Percentiles rank a stretch among this genome's conserved stretches.
Conservation (phyloP, 2,113 vertebrate species). For the Gnathonemus echidnorhynchus region DNA sequence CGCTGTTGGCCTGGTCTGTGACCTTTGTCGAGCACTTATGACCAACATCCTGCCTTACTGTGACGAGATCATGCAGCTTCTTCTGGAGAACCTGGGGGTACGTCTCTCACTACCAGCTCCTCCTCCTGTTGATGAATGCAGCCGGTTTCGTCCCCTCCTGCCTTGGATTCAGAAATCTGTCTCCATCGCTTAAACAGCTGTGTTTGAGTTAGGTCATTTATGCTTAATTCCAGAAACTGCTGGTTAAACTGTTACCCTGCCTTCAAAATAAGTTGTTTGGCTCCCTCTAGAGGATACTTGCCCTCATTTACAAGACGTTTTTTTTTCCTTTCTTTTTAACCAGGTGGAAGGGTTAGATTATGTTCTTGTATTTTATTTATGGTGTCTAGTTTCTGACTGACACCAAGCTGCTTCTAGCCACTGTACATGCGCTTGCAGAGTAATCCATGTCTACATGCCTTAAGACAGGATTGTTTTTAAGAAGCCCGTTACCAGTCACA, state of each 20-base stretch:
- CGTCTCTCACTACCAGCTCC: conserved; percentile 38
- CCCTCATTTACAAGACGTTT: neutral
- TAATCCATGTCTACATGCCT: neutral
- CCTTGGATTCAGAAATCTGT: neutral
- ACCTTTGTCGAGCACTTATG: conserved; percentile 86
- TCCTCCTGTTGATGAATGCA: neutral
- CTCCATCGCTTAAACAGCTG: neutral
- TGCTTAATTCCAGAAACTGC: neutral
- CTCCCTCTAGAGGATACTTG: neutral
- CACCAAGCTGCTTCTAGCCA: neutral
- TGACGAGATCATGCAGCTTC: conserved; percentile 95
- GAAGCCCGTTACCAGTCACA: neutral
- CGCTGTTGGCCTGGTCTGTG: conserved; percentile 89
- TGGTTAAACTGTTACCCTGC: neutral
- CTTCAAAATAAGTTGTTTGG: neutral
- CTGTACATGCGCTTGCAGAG: neutral
- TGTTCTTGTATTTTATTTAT: neutral
- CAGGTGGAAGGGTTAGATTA: neutral
- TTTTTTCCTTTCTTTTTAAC: neutral
- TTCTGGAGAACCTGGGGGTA: conserved; percentile 94
- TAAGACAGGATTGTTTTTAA: neutral
- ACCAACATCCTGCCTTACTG: conserved; percentile 93
- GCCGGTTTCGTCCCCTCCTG: neutral
- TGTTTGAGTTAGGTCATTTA: neutral
- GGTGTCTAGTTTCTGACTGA: neutral